Conservation (phyloP, 1,140 invertebrate genomes). For the Neoseiulus cucumeris region DNA sequence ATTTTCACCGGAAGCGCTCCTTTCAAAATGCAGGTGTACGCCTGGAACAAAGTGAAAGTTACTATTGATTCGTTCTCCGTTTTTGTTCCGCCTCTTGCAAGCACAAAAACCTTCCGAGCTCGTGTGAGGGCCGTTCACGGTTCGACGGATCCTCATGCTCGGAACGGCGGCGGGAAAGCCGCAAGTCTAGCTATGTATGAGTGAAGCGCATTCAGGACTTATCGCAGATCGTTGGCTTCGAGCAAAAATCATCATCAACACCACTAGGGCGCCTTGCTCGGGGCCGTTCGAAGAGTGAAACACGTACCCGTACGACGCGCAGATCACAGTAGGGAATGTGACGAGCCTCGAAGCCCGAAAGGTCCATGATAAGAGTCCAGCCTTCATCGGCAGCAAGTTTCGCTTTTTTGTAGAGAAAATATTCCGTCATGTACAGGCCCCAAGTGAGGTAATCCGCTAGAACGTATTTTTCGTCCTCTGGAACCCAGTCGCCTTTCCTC, state of each 20-base stretch:
- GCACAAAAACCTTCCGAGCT: too few relatives aligned
- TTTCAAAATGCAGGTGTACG: slow-evolving; percentile 8
- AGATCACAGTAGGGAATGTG: slow-evolving; percentile 8
- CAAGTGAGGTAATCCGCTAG: slow-evolving; percentile 4
- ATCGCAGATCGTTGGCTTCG: too few relatives aligned
- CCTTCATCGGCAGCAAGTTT: slow-evolving; percentile 2
- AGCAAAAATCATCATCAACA: too few relatives aligned
- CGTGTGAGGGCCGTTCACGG: too few relatives aligned
- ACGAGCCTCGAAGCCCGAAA: slow-evolving; percentile 9
- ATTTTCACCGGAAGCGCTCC: slow-evolving; percentile 1
- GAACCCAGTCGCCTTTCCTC: background rate
- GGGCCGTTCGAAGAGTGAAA: too few relatives aligned
- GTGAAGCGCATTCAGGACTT: too few relatives aligned
- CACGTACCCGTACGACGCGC: background rate
- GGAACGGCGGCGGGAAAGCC: too few relatives aligned
- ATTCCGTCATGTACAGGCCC: slow-evolving; percentile 5
- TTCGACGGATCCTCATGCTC: too few relatives aligned
- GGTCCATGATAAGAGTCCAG: slow-evolving; percentile 5
- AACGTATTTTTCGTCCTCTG: slow-evolving; percentile 4
- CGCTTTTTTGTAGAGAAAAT: slow-evolving; percentile 3
- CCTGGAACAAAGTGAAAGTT: background rate
- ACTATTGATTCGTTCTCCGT: too few relatives aligned
- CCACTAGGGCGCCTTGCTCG: too few relatives aligned
- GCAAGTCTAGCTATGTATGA: too few relatives aligned
- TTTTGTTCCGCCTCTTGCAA: too few relatives aligned